Evolutionary conservation across 2,797 vertebrate species (phyloP).

Genomic region (Pachyuromys duprasi): DNA sequence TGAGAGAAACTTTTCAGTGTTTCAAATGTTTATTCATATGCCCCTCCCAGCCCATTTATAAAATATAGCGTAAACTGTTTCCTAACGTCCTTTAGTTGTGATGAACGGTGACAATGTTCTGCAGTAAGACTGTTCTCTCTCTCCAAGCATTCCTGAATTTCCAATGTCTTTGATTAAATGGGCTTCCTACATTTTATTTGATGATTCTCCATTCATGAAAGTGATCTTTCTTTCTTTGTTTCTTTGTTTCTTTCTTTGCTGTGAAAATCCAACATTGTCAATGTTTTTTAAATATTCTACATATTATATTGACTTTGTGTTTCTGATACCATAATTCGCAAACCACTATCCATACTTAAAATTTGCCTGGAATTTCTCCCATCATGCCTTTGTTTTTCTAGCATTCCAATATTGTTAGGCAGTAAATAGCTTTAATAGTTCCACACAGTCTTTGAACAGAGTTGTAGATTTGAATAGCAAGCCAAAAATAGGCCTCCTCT

Average conservation of each 20-base stretch:
- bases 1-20: background rate
- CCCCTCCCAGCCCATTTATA: background rate
- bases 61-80: background rate
- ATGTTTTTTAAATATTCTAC: background rate
- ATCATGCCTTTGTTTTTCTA: background rate
- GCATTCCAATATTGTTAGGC: background rate
- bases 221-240: background rate
- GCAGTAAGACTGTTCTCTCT: background rate
- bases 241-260: slow-evolving; percentile 27
- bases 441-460: slow-evolving; percentile 30
- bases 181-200: slow-evolving; percentile 19
- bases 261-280: slow-evolving; percentile 29
- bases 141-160: background rate
- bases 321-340: background rate
- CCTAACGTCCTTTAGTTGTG: background rate
- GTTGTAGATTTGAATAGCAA: slow-evolving; percentile 27
- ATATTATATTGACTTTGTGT: background rate
- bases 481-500: background rate
- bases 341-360: background rate
- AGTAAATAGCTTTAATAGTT: background rate
- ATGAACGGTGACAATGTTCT: background rate
- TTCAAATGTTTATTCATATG: background rate
- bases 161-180: background rate
- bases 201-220: background rate
- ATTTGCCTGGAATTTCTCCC: slow-evolving; percentile 10